A percentile compares a stretch with the other conserved stretches of the same genome.
These are phyloP conservation scores for Acanthococcus lagerstroemiae DNA, from an alignment of 2,888 invertebrate species.

Conservation along the genomic window DNA sequence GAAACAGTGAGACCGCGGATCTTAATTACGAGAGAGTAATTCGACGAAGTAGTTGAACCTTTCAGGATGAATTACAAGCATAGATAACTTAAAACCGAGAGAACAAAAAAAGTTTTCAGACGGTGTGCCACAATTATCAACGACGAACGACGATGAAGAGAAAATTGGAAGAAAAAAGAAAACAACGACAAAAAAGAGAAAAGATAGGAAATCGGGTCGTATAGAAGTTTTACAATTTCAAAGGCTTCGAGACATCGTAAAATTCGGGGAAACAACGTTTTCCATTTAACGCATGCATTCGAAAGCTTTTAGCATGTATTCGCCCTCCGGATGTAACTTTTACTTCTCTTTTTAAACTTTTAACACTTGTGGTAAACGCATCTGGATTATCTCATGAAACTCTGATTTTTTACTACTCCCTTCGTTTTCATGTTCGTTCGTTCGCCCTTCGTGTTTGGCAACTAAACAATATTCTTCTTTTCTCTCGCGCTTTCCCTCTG, in stretches of 20 bases:
- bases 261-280: slow-evolving; percentile 24
- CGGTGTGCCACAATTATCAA: too few relatives aligned
- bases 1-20: too few relatives aligned
- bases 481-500: too few relatives aligned
- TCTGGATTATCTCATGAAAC: slow-evolving; percentile 30
- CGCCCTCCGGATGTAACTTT: slow-evolving; percentile 28
- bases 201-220: background rate
- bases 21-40: too few relatives aligned
- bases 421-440: background rate
- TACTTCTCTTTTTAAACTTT: slow-evolving; percentile 27
- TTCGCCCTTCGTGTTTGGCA: background rate
- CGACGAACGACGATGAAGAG: slow-evolving; percentile 42
- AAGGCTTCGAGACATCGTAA: slow-evolving; percentile 4
- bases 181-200: slow-evolving; percentile 7
- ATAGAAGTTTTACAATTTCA: slow-evolving; percentile 10
- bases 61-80: too few relatives aligned
- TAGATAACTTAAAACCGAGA: too few relatives aligned
- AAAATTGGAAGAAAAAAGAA: background rate
- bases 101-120: too few relatives aligned
- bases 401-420: background rate
- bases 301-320: slow-evolving; percentile 30
- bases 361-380: slow-evolving; percentile 30
- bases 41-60: too few relatives aligned
- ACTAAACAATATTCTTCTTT: background rate
- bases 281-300: slow-evolving; percentile 29